These are phyloP conservation scores for Apotomis turbidana DNA, from an alignment of 2,888 invertebrate genomes.

Conservation along the genomic window DNA sequence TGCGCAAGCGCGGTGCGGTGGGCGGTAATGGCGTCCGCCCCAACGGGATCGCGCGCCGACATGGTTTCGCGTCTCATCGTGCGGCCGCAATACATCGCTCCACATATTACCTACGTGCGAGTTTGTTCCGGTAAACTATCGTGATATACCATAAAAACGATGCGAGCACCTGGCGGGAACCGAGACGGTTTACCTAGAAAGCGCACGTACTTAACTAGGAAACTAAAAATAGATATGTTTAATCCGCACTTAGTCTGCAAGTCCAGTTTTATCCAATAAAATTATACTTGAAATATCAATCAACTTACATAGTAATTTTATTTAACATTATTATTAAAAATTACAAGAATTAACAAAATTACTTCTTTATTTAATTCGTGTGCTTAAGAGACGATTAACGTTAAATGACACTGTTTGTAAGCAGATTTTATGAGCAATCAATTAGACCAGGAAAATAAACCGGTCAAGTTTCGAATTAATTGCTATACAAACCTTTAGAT, in stretches of 20 bases:
- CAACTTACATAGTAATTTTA: neutral
- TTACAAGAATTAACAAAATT: no score
- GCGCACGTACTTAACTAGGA: constrained; percentile 35
- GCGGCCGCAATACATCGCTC: constrained; percentile 80
- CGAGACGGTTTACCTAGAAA: constrained; percentile 42
- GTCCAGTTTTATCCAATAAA: neutral
- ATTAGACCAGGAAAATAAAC: neutral
- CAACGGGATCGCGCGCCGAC: constrained; percentile 80
- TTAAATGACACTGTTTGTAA: constrained; percentile 7
- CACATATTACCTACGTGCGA: constrained; percentile 76
- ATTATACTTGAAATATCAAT: neutral
- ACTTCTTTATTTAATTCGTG: neutral
- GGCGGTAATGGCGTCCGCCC: constrained; percentile 80
- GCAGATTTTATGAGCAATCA: constrained; percentile 12
- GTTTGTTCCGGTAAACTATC: constrained; percentile 77
- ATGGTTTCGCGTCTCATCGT: constrained; percentile 80
- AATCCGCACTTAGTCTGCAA: neutral
- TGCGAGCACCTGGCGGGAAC: constrained; percentile 49
- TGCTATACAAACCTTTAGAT: constrained; percentile 2
- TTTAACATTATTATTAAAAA: no score
- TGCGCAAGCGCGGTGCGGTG: constrained; percentile 75
- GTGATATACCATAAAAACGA: constrained; percentile 63
- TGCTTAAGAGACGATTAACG: neutral
- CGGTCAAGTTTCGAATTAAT: constrained; percentile 18
- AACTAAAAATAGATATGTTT: neutral